Conservation (phyloP, 64 coral and sea anemone genomes). For the Pachyseris speciosa region DNA sequence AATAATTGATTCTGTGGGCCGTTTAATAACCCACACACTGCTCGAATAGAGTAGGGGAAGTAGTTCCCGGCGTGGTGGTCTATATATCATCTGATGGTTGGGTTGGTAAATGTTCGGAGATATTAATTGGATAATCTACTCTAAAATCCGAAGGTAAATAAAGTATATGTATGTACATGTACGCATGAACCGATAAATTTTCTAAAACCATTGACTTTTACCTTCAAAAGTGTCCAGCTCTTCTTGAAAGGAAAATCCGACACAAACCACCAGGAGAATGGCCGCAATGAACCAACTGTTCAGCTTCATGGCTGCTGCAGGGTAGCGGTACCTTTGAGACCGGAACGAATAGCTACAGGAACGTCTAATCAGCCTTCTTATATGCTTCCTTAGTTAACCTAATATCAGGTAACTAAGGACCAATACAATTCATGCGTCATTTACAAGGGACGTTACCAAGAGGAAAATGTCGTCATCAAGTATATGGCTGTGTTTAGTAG, state of each 20-base stretch:
- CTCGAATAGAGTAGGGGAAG: too few species aligned
- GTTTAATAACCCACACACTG: too few species aligned
- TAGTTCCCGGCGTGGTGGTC: too few species aligned
- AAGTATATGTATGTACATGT: too few species aligned
- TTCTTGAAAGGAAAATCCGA: neutral
- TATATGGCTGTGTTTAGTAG: neutral
- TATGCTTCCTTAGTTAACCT: neutral
- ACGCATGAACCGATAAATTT: neutral
- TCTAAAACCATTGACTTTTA: neutral
- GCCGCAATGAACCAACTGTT: neutral
- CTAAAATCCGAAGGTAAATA: too few species aligned
- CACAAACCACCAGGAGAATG: neutral
- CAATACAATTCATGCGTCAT: neutral
- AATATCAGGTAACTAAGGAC: neutral
- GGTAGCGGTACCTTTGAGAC: neutral
- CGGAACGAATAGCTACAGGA: neutral
- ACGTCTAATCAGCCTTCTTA: neutral
- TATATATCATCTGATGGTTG: too few species aligned
- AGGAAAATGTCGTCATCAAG: neutral
- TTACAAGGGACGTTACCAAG: neutral
- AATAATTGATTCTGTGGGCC: too few species aligned
- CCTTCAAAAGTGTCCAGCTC: neutral
- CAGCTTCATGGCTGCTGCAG: neutral
- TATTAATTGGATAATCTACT: too few species aligned
- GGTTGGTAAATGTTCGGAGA: too few species aligned